Conservation (phyloP, 2,888 invertebrate species). For the Dasypogon diadema region DNA sequence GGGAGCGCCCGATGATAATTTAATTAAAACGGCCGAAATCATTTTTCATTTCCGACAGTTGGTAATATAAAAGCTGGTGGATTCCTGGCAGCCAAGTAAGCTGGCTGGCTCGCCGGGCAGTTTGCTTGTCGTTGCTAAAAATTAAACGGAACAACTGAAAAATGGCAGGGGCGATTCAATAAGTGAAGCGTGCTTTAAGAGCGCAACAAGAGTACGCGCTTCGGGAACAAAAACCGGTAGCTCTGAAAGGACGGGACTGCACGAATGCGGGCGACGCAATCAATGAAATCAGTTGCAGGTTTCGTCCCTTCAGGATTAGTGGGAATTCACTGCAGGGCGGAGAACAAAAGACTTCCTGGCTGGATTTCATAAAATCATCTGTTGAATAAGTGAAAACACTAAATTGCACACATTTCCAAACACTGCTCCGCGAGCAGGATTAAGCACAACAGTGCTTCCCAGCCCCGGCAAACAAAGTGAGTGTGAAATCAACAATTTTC, state of each 20-base stretch:
- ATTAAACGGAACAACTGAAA: neutral
- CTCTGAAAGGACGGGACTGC: neutral
- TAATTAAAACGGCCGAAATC: conserved; percentile 48
- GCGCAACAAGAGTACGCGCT: neutral
- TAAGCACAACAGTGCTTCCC: conserved; percentile 4
- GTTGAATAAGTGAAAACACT: conserved; percentile 41
- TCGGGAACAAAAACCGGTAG: neutral
- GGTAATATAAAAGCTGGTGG: neutral
- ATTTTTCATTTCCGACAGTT: conserved; percentile 34
- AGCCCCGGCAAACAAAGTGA: neutral
- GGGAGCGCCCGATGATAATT: conserved; percentile 36
- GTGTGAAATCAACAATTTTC: conserved; percentile 55
- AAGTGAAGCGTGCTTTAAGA: neutral
- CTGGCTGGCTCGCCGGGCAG: neutral
- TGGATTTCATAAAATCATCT: conserved; percentile 49
- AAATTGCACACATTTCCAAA: conserved; percentile 13
- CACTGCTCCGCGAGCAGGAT: neutral
- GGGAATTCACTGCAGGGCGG: neutral
- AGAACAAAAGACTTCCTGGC: conserved; percentile 31
- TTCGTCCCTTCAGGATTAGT: neutral
- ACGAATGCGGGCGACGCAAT: conserved; percentile 6
- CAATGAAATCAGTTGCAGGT: conserved; percentile 24
- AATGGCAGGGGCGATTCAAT: conserved; percentile 1
- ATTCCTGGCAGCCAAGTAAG: neutral
- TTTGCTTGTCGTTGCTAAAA: neutral